A percentile compares a stretch with the other conserved stretches of the same genome.
phyloP scores from a whole-genome alignment of 2,888 invertebrate species.

The Seira sanloemensis region DNA sequence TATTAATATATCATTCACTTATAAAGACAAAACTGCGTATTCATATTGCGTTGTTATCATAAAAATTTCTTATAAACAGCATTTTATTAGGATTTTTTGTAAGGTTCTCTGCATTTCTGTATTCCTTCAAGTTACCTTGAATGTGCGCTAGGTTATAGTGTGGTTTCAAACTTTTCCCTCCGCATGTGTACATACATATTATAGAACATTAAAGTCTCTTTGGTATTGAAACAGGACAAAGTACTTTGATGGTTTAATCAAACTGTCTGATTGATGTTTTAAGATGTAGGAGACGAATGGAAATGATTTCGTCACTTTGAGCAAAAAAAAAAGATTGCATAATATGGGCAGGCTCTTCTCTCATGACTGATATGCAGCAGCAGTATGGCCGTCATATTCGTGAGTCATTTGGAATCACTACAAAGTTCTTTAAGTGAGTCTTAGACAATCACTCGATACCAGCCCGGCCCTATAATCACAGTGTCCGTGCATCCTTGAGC shows the following conservation, averaged over 20 bases:
- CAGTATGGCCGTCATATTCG: background rate
- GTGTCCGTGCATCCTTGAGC: conserved; percentile 57
- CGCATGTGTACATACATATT: background rate
- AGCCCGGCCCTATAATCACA: conserved; percentile 53
- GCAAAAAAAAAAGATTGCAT: conserved; percentile 3
- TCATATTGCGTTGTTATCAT: too few species aligned
- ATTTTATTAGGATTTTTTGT: too few species aligned
- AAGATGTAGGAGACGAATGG: background rate
- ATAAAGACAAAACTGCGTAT: too few species aligned
- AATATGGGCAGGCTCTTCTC: background rate
- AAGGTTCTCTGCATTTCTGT: background rate
- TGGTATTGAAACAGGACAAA: background rate
- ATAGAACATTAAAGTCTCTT: background rate
- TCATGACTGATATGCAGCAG: too few species aligned
- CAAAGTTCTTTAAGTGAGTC: conserved; percentile 12
- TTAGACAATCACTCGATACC: background rate
- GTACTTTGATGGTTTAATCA: background rate
- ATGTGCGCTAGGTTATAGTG: background rate
- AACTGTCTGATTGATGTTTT: background rate
- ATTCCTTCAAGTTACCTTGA: background rate
- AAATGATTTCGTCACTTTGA: background rate
- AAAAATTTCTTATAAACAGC: too few species aligned
- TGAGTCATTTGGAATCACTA: conserved; percentile 31
- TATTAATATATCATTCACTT: too few species aligned
- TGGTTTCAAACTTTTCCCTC: background rate